Evolutionary conservation across 2,888 invertebrate species (phyloP).

Genomic region (Leptopilina syphax): DNA sequence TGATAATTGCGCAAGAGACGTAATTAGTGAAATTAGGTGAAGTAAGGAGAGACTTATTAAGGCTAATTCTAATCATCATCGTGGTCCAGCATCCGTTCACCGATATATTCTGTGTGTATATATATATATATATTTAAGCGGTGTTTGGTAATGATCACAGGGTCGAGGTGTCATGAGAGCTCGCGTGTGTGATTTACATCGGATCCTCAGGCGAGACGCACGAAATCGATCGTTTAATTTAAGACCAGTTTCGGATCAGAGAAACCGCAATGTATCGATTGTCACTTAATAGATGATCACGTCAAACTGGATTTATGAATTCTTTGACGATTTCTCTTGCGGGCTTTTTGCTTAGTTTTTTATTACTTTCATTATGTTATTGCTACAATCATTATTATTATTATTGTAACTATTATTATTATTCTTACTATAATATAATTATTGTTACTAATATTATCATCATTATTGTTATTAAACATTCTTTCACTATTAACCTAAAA

Average conservation of each 20-base stretch:
- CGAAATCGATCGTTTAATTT: slow-evolving; percentile 8
- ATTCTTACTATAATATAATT: too few relatives aligned
- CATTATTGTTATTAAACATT: too few relatives aligned
- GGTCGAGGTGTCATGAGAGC: slow-evolving; percentile 30
- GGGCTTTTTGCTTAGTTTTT: too few relatives aligned
- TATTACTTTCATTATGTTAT: too few relatives aligned
- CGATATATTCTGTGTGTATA: neutral
- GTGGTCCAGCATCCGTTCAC: slow-evolving; percentile 28
- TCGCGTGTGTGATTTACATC: slow-evolving; percentile 8
- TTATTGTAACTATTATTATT: too few relatives aligned
- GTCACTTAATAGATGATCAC: neutral
- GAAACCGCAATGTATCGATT: neutral
- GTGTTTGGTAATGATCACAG: slow-evolving; percentile 28
- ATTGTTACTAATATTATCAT: too few relatives aligned
- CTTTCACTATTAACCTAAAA: too few relatives aligned
- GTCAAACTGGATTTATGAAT: too few relatives aligned
- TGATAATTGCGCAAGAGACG: slow-evolving; percentile 42
- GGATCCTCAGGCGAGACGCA: slow-evolving; percentile 21
- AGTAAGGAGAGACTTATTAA: slow-evolving; percentile 49
- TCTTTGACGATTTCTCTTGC: too few relatives aligned
- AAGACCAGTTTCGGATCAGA: slow-evolving; percentile 1
- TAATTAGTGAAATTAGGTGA: slow-evolving; percentile 52
- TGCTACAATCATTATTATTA: too few relatives aligned
- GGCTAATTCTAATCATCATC: slow-evolving; percentile 49
- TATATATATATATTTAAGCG: too few relatives aligned